phyloP scores from a whole-genome alignment of 2,113 vertebrate genomes.

The Stigmatopora argus region DNA sequence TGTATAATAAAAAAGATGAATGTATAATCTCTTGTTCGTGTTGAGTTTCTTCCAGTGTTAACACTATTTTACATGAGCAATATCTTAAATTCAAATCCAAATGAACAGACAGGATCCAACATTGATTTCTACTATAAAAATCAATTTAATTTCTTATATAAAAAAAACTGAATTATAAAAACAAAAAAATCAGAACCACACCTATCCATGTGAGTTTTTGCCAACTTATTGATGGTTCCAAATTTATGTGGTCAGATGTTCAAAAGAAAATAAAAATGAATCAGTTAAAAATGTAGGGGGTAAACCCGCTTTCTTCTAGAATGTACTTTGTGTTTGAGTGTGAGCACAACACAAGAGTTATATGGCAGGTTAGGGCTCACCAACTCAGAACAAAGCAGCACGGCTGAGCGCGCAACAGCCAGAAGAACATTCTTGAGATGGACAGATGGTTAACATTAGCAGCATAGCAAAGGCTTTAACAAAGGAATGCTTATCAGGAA shows the following conservation, averaged over 20 bases:
- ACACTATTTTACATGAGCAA: too few relatives aligned
- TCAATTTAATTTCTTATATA: constrained; percentile 74
- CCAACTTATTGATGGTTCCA: constrained; percentile 51
- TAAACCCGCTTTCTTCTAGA: constrained; percentile 38
- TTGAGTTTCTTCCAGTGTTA: constrained; percentile 69
- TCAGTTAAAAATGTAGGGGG: constrained; percentile 45
- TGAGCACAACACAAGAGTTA: constrained; percentile 63
- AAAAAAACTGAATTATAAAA: constrained; percentile 64
- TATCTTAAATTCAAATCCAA: constrained; percentile 6
- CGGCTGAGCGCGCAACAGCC: constrained; percentile 30
- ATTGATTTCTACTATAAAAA: constrained; percentile 80
- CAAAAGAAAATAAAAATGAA: constrained; percentile 19
- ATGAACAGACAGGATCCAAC: constrained; percentile 70
- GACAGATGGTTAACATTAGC: constrained; percentile 58
- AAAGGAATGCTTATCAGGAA: constrained; percentile 55
- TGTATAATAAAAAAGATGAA: constrained; percentile 56
- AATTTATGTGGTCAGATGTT: constrained; percentile 37
- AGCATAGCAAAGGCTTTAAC: constrained; percentile 61
- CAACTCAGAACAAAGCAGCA: constrained; percentile 55
- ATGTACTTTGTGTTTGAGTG: constrained; percentile 29
- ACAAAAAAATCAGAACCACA: constrained; percentile 62
- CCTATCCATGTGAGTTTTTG: constrained; percentile 54
- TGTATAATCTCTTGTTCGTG: constrained; percentile 27
- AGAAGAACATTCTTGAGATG: constrained; percentile 32
- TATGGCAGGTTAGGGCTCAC: constrained; percentile 48